Conservation (phyloP, 2,797 vertebrate genomes). For the Decapterus maruadsi region DNA sequence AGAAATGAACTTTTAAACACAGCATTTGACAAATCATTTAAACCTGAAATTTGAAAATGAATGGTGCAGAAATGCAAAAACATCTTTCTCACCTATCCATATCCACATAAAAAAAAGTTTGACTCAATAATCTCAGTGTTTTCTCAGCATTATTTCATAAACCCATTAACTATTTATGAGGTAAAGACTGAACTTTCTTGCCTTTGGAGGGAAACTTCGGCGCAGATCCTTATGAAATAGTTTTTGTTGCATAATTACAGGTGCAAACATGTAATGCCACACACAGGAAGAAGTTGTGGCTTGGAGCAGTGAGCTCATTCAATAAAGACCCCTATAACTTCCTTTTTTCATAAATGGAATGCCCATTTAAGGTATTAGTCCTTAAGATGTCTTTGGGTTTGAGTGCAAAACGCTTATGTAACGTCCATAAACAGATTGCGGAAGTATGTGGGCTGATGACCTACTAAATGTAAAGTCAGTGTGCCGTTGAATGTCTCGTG, state of each 20-base stretch:
- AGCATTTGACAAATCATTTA: no score
- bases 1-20: no score
- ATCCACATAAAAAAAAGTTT: background rate
- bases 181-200: background rate
- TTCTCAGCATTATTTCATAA: background rate
- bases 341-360: slow-evolving; percentile 27
- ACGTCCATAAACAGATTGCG: slow-evolving; percentile 60
- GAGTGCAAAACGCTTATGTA: slow-evolving; percentile 32
- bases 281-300: background rate
- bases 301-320: background rate
- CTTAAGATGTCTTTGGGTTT: slow-evolving; percentile 9
- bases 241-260: background rate
- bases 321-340: background rate
- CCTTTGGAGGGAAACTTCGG: background rate
- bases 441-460: slow-evolving; percentile 59
- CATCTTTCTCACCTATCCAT: background rate
- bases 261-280: background rate
- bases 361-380: slow-evolving; percentile 46
- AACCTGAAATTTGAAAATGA: no score
- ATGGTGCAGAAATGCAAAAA: background rate
- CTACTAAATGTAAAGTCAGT: slow-evolving; percentile 55
- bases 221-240: background rate
- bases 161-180: background rate
- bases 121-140: background rate
- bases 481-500: slow-evolving; percentile 45